Conservation (phyloP, 2,113 vertebrate genomes). For the Campylomormyrus numenius region DNA sequence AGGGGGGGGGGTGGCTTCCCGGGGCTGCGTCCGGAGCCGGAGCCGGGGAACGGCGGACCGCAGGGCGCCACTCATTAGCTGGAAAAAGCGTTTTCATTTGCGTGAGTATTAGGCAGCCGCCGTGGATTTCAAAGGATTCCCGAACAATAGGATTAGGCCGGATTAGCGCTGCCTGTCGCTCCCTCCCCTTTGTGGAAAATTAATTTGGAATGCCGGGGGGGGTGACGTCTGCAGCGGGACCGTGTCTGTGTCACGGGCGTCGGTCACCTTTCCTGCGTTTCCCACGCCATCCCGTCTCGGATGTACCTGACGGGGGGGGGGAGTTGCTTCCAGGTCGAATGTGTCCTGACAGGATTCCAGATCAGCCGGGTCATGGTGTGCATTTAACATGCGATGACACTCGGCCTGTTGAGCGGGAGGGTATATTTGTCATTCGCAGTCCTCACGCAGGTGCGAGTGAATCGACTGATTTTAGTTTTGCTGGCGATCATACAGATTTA, state of each 20-base stretch:
- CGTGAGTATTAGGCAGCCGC: slow-evolving; percentile 41
- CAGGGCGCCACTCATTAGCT: slow-evolving; percentile 53
- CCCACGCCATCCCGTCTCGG: background rate
- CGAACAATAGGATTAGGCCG: slow-evolving; percentile 58
- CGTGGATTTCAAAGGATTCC: slow-evolving; percentile 56
- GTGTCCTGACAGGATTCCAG: background rate
- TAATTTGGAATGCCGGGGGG: slow-evolving; percentile 45
- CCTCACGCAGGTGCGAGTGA: background rate
- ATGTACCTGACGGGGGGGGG: background rate
- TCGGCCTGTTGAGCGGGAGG: background rate
- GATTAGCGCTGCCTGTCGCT: slow-evolving; percentile 58
- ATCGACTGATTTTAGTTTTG: background rate
- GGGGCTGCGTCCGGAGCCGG: too few relatives aligned
- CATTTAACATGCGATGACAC: background rate
- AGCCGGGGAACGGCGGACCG: slow-evolving; percentile 32
- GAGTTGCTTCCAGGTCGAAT: background rate
- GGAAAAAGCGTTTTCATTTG: slow-evolving; percentile 52
- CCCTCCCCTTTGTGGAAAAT: slow-evolving; percentile 50
- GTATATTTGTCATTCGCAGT: background rate
- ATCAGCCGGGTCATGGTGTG: background rate
- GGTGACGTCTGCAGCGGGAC: slow-evolving; percentile 28
- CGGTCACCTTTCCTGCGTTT: slow-evolving; percentile 20
- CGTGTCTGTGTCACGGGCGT: slow-evolving; percentile 27
- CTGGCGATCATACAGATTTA: background rate
- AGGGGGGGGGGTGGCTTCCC: too few relatives aligned